Evolutionary conservation across 2,888 invertebrate species (phyloP).

Genomic region (Cryptocheilus praepositus): DNA sequence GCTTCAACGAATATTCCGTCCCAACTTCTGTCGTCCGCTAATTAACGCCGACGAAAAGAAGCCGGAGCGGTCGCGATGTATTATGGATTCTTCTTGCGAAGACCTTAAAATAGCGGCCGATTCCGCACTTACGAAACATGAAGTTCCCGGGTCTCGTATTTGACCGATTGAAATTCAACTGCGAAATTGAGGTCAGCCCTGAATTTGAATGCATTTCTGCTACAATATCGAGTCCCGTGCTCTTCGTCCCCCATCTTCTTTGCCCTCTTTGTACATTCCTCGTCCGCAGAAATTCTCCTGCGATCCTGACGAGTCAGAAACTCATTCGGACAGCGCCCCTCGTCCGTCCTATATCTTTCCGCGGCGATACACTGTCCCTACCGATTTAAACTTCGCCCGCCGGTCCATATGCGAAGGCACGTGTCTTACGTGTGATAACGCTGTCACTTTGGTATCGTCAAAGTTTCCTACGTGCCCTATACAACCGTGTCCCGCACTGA

Average conservation of each 20-base stretch:
- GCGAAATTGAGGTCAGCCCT: neutral
- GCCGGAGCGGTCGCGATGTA: too few relatives aligned
- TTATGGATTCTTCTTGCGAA: too few relatives aligned
- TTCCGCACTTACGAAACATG: too few relatives aligned
- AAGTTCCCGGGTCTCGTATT: too few relatives aligned
- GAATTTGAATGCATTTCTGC: slow-evolving; percentile 1
- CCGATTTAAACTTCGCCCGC: slow-evolving; percentile 49
- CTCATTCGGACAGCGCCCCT: slow-evolving; percentile 6
- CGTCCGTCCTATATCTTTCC: slow-evolving; percentile 20
- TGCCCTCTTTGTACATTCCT: too few relatives aligned
- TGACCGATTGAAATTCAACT: neutral
- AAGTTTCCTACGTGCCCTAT: slow-evolving; percentile 42
- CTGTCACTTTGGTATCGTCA: slow-evolving; percentile 26
- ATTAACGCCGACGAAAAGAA: neutral
- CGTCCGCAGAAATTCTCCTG: too few relatives aligned
- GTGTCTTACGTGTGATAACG: slow-evolving; percentile 40
- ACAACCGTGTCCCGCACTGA: slow-evolving; percentile 15
- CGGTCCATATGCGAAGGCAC: slow-evolving; percentile 18
- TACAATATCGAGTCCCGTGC: neutral
- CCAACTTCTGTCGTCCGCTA: slow-evolving; percentile 2
- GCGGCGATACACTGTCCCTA: slow-evolving; percentile 32
- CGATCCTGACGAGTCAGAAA: neutral
- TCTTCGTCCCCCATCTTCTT: too few relatives aligned
- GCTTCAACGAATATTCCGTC: too few relatives aligned
- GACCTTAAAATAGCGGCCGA: too few relatives aligned